Evolutionary conservation across 1,140 invertebrate genomes (phyloP), one percentile per base, ranked within the genome.

Genomic region (Drosophila nannoptera): DNA sequence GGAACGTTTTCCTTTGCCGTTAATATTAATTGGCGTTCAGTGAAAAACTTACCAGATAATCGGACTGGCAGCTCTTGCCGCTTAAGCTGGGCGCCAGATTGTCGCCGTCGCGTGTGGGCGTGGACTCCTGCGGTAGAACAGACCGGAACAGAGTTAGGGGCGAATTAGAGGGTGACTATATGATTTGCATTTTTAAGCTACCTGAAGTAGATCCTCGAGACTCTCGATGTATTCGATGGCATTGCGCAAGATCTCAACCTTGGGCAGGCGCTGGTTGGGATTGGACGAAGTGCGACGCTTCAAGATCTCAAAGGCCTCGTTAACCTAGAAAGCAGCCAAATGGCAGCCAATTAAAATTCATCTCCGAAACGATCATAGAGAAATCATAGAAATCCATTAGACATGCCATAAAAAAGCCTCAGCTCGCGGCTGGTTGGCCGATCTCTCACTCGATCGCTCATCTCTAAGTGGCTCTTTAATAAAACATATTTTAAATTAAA

Each of bases 211-310:
- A 72, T 96, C 95, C 88, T 99, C 98, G 69, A 99, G 90, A 77
- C 95, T 96, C 89, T 99, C 97, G 73, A 99, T 99, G 89, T 99
- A 99, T 77, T 99, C 98, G 82, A 99, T 99, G 36, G 98, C 98
- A 87, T 97, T 97, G 69, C 97, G 91, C 14, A 99, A 92, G 73
- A 99, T 99, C 90, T 99, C 98, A 53, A 99, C 96, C 91, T 99
- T 99, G 4, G 98, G 97, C 77, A 99, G 91, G 56, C 98, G 91
- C 89, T 99, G 98, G 87, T 97, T 97, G 1, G 97, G 96, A 90
- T 99, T 99, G 65, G 96, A 94, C 81, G 97, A 96, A 0, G 98
- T 98, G 69, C 97, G 90, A 80, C 95, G 91, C 88, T 99, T 98
- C 42, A 99, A 90, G 32, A 97, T 93, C 90, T 99, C 98, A 90